Conservation (phyloP, 2,797 vertebrate species). For the Hemitrygon akajei region DNA sequence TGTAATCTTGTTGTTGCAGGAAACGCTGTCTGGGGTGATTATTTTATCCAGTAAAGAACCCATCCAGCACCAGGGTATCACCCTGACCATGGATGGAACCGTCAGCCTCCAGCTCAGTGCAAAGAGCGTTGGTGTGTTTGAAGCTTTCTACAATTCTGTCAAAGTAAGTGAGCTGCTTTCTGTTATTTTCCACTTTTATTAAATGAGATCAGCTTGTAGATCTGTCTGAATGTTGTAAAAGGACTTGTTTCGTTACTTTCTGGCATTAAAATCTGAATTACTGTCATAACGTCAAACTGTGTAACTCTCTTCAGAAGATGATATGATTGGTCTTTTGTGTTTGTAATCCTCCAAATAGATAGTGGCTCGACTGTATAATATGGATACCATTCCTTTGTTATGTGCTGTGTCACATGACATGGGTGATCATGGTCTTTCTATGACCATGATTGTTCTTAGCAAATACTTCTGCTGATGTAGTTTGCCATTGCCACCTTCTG, state of each 20-base stretch:
- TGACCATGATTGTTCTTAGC: too few relatives aligned
- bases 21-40: conserved; percentile 80
- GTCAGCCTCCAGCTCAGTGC: conserved; percentile 94
- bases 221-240: neutral
- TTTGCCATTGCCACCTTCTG: too few relatives aligned
- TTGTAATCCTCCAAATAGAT: neutral
- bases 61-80: conserved; percentile 85
- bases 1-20: conserved; percentile 54
- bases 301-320: neutral
- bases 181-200: neutral
- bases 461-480: too few relatives aligned
- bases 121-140: conserved; percentile 93
- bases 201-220: neutral
- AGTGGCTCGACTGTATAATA: neutral
- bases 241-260: neutral
- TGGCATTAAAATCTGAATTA: too few relatives aligned
- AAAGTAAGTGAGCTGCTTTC: conserved; percentile 63
- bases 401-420: too few relatives aligned
- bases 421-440: too few relatives aligned
- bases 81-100: conserved; percentile 81
- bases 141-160: conserved; percentile 96
- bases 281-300: neutral
- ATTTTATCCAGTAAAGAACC: conserved; percentile 77
- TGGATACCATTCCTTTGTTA: too few relatives aligned
- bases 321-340: neutral